These are phyloP conservation scores for Priocnemis perturbator DNA, from an alignment of 2,888 invertebrate genomes.

Conservation along the genomic window DNA sequence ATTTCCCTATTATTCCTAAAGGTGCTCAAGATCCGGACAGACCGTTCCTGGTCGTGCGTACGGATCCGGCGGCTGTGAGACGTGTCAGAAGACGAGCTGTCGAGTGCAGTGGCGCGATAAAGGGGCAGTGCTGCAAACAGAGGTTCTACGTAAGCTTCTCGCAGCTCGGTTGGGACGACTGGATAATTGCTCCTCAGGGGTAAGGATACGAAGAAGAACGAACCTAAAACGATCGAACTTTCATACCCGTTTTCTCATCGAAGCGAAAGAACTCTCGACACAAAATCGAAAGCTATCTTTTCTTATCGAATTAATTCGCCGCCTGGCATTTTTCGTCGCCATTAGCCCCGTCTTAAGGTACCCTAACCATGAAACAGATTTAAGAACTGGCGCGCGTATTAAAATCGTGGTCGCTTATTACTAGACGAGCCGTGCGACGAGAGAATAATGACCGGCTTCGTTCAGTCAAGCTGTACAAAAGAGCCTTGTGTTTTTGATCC, in stretches of 20 bases:
- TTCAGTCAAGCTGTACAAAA: conserved; percentile 6
- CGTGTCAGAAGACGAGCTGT: conserved; percentile 87
- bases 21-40: conserved; percentile 80
- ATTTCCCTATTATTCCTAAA: conserved; percentile 23
- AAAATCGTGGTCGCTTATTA: too few species aligned
- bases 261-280: too few species aligned
- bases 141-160: conserved; percentile 94
- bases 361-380: too few species aligned
- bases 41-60: conserved; percentile 89
- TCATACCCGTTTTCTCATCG: too few species aligned
- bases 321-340: too few species aligned
- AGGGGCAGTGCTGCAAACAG: conserved; percentile 90
- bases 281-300: too few species aligned
- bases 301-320: too few species aligned
- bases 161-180: conserved; percentile 95
- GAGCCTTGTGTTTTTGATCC: conserved; percentile 11
- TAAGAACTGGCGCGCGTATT: too few species aligned
- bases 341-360: too few species aligned
- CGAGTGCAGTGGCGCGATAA: conserved; percentile 85
- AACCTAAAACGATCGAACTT: too few species aligned
- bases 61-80: conserved; percentile 82
- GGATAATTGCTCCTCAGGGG: conserved; percentile 93
- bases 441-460: too few species aligned
- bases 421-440: too few species aligned
- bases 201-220: conserved; percentile 45